These are phyloP conservation scores for Sitophilus oryzae DNA, from an alignment of 1,140 invertebrate genomes.

Conservation along the genomic window DNA sequence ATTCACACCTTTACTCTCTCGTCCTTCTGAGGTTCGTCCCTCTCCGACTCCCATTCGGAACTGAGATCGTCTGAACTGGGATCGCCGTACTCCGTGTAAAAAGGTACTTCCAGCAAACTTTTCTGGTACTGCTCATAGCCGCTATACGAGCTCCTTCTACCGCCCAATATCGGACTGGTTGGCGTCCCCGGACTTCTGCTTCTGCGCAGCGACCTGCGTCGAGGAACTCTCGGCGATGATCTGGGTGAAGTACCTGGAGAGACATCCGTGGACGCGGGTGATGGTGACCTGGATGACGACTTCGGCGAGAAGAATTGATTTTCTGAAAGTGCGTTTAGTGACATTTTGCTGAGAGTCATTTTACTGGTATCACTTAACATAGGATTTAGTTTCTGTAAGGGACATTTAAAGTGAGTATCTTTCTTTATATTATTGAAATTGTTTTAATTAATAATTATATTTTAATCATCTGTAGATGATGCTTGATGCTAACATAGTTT, in stretches of 20 bases:
- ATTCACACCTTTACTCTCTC: conserved; percentile 16
- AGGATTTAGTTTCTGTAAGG: too few relatives aligned
- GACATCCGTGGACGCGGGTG: conserved; percentile 18
- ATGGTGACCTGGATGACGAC: conserved; percentile 30
- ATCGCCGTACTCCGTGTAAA: conserved; percentile 70
- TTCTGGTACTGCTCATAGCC: conserved; percentile 77
- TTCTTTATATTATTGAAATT: too few relatives aligned
- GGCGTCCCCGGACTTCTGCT: conserved; percentile 34
- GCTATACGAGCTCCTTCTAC: conserved; percentile 41
- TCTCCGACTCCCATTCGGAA: conserved; percentile 84
- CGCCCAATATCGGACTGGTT: conserved; percentile 16
- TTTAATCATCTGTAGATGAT: too few relatives aligned
- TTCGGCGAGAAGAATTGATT: conserved; percentile 19
- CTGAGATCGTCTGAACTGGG: conserved; percentile 81
- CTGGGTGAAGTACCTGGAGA: conserved; percentile 11
- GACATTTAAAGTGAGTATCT: too few relatives aligned
- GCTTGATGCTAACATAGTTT: too few relatives aligned
- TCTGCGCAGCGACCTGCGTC: conserved; percentile 26
- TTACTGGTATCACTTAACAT: too few relatives aligned
- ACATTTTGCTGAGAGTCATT: too few relatives aligned
- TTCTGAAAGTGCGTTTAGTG: too few relatives aligned
- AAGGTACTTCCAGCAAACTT: conserved; percentile 67
- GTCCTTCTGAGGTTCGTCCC: conserved; percentile 45
- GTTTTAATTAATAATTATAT: too few relatives aligned
- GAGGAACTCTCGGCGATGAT: conserved; percentile 24